Evolutionary conservation across 2,797 vertebrate genomes (phyloP).

Genomic region (Alfaro cultratus): DNA sequence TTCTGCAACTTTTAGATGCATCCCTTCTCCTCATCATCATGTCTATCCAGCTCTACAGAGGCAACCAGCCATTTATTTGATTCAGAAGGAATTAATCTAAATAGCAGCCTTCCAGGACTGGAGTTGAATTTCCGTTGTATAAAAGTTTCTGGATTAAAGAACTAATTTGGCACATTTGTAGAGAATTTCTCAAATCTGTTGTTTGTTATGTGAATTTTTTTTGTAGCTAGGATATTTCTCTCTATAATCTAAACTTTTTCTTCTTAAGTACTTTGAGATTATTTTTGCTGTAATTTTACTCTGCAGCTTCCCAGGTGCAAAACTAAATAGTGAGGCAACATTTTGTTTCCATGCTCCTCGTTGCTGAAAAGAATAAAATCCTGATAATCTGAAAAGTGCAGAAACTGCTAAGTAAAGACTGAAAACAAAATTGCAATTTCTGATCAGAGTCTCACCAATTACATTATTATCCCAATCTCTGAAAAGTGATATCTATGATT

Average conservation of each 20-base stretch:
- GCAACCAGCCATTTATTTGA: no score
- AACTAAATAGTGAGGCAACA: neutral
- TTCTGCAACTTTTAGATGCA: neutral
- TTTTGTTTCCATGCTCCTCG: neutral
- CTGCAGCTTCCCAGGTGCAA: neutral
- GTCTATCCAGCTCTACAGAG: neutral
- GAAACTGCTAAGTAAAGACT: neutral
- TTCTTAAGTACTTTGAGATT: neutral
- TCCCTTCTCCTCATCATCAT: neutral
- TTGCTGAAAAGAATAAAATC: neutral
- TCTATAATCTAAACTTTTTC: neutral
- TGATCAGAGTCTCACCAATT: neutral
- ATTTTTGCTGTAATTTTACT: neutral
- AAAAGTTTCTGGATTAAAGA: neutral
- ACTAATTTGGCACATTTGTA: neutral
- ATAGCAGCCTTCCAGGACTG: neutral
- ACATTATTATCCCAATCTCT: neutral
- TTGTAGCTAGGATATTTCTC: neutral
- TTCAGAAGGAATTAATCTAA: no score
- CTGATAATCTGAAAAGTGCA: neutral
- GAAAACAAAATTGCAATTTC: neutral
- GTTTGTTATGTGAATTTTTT: neutral
- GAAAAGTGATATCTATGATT: neutral
- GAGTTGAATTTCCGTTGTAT: neutral
- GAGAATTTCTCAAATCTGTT: neutral